Evolutionary conservation across 1,140 invertebrate genomes (phyloP).

Genomic region (Ctenoplectra terminalis): DNA sequence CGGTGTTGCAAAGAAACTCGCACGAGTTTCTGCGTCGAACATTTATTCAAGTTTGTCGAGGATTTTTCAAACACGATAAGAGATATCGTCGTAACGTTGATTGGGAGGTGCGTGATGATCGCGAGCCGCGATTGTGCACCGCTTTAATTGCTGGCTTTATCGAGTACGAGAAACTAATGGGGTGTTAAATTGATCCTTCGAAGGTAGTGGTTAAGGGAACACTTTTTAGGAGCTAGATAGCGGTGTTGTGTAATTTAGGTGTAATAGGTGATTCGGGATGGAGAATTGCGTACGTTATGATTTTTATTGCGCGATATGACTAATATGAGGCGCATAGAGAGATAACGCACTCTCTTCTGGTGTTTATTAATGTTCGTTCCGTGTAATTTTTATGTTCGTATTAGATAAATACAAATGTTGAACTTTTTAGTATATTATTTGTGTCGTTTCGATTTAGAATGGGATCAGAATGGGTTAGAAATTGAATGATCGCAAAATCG

Average conservation of each 20-base stretch:
- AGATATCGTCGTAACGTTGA: background rate
- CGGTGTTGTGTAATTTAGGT: background rate
- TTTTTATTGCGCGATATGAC: background rate
- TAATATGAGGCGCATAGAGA: too few relatives aligned
- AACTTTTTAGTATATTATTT: too few relatives aligned
- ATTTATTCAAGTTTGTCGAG: background rate
- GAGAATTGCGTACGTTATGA: background rate
- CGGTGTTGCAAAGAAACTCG: background rate
- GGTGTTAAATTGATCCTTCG: slow-evolving; percentile 13
- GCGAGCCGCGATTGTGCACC: background rate
- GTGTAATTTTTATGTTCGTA: too few relatives aligned
- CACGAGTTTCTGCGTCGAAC: background rate
- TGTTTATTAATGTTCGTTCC: too few relatives aligned
- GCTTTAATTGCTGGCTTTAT: slow-evolving; percentile 19
- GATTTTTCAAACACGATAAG: background rate
- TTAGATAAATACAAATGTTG: too few relatives aligned
- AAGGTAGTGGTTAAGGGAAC: background rate
- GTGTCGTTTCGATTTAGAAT: too few relatives aligned
- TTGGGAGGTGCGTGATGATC: slow-evolving; percentile 16
- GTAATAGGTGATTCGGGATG: background rate
- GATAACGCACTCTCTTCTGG: too few relatives aligned
- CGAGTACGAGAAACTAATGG: slow-evolving; percentile 1
- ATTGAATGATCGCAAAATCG: too few relatives aligned
- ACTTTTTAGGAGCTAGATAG: background rate
- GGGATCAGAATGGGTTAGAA: too few relatives aligned